A percentile compares a stretch with the other conserved stretches of the same genome.
phyloP scores from a whole-genome alignment of 2,888 invertebrate genomes.

The Chloromyia formosa region DNA sequence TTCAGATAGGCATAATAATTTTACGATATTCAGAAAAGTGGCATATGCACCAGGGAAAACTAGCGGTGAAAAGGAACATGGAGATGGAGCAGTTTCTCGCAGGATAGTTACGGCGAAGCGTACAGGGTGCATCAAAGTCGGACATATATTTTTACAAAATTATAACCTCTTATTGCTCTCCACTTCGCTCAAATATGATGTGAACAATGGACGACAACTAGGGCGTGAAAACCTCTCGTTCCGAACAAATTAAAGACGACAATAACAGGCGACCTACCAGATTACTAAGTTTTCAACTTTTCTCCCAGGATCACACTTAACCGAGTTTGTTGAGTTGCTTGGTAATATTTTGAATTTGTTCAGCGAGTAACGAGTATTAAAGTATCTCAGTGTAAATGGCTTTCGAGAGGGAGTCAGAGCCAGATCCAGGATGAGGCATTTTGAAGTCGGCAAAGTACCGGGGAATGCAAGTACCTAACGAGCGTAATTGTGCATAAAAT shows the following conservation, averaged over 20 bases:
- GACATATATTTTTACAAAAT: too few species aligned
- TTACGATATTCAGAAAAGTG: too few species aligned
- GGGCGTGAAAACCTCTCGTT: slow-evolving; percentile 4
- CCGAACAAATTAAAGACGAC: slow-evolving; percentile 10
- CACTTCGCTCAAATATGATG: neutral
- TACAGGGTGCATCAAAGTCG: too few species aligned
- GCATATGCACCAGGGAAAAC: too few species aligned
- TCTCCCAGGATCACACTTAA: neutral
- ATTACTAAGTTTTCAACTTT: slow-evolving; percentile 13
- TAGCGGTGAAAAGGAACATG: too few species aligned
- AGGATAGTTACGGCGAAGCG: too few species aligned
- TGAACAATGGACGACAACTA: neutral
- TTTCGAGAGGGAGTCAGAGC: neutral
- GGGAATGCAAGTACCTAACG: neutral
- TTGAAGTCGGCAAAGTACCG: neutral
- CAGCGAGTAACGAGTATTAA: neutral
- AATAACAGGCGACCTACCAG: slow-evolving; percentile 1
- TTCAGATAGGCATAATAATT: too few species aligned
- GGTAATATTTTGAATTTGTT: neutral
- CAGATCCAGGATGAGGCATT: neutral
- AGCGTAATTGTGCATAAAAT: slow-evolving; percentile 10
- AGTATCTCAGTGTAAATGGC: neutral
- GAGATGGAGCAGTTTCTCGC: too few species aligned
- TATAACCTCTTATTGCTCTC: too few species aligned
- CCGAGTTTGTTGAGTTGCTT: neutral